phyloP scores from a whole-genome alignment of 2,888 invertebrate genomes.

The Endotricha flammealis region DNA sequence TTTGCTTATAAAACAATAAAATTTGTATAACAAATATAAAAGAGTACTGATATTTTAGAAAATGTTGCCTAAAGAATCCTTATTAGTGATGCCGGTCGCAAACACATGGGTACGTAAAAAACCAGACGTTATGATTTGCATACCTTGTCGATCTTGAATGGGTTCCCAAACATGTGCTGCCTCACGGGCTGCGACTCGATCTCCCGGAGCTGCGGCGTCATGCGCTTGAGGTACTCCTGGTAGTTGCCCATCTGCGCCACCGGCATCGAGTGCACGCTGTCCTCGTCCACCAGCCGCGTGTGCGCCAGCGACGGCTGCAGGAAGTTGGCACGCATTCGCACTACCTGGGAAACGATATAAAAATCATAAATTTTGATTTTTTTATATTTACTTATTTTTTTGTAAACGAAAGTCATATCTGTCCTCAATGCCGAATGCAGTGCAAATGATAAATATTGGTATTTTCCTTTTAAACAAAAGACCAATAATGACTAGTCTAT shows the following conservation, averaged over 20 bases:
- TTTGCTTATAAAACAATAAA: no score
- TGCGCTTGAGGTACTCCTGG: slow-evolving; percentile 97
- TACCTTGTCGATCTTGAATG: slow-evolving; percentile 98
- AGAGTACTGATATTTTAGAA: no score
- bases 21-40: no score
- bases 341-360: slow-evolving; percentile 74
- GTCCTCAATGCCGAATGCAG: no score
- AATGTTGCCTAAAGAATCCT: no score
- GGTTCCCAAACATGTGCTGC: slow-evolving; percentile 99
- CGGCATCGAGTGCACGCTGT: slow-evolving; percentile 96
- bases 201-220: slow-evolving; percentile 94
- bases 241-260: slow-evolving; percentile 99
- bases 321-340: slow-evolving; percentile 96
- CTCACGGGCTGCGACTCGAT: slow-evolving; percentile 96
- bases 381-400: no score
- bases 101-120: not conserved
- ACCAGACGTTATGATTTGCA: not conserved
- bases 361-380: no score
- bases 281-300: slow-evolving; percentile 89
- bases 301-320: slow-evolving; percentile 87
- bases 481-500: no score
- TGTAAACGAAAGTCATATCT: no score
- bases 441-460: no score
- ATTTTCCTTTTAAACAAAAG: no score
- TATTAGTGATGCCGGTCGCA: no score